Evolutionary conservation across 2,113 vertebrate genomes (phyloP), one percentile per base, ranked within the genome.

Genomic region (Mesoclemmys tuberculata): DNA sequence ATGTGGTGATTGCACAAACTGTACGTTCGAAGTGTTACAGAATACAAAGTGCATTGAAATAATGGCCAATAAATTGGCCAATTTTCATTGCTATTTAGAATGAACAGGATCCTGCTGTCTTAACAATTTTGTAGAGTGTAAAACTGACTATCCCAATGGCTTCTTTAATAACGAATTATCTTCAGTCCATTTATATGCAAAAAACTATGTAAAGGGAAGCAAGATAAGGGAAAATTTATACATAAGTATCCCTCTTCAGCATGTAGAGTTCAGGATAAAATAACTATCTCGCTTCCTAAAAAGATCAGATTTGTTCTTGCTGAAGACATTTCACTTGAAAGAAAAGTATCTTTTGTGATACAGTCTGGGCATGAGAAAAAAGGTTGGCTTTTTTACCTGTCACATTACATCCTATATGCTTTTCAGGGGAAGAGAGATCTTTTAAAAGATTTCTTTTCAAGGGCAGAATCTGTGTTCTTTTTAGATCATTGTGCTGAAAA

Each of bases 151-250:
- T 77, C 1, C 0, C 61, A 93, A 93, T 10, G 48, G 58, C 7
- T 88, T 85, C 55, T 96, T 90, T 80, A 94, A 90, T 64, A 94
- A 92, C 21, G 10, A 87, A 94, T 74, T 44, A 54, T 52, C 26
- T n/a, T 92, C 31, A 13, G 6, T 51, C 54, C 82, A 51, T 71
- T 71, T 21, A 38, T 71, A 71, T 38, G 19, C n/a, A 38, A 22
- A 71, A 71, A n/a, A n/a, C 12, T 38, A 38, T 38, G n/a, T 38
- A 71, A 41, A 22, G 11, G 11, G 41, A 75, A 75, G 74, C 41
- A 91, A 91, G 44, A 78, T 44, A 82, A 6, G 90, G 64, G 38
- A 92, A 94, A 87, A 44, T 0, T 0, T 12, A 41, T 6, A 85
- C 27, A 75, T 81, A 94, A 90, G 93, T 80, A 54, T 87, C 84